Conservation (phyloP, 2,797 vertebrate genomes). For the Podarcis lilfordi region DNA sequence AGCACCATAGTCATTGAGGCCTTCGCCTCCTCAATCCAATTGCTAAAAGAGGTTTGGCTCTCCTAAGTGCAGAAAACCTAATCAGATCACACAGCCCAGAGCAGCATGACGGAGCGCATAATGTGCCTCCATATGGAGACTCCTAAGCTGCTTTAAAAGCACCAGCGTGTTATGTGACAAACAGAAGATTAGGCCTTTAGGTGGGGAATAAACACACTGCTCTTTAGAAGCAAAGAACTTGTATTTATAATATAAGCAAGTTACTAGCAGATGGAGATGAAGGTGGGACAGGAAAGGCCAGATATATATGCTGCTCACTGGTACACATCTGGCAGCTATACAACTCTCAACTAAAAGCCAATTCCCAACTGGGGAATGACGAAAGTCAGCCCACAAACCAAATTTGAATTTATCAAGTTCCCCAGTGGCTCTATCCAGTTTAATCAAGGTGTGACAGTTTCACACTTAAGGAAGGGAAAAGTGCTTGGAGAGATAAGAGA, state of each 20-base stretch:
- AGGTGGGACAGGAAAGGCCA: fast-evolving
- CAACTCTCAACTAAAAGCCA: not conserved
- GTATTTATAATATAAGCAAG: conserved; percentile 12
- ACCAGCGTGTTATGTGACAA: not conserved
- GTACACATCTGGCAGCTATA: fast-evolving
- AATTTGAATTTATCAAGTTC: not conserved
- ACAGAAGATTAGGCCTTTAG: conserved; percentile 30
- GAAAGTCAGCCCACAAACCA: too few relatives aligned
- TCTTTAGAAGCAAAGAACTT: not conserved
- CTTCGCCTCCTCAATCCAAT: not conserved
- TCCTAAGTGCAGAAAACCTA: not conserved
- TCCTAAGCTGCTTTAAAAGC: conserved; percentile 34
- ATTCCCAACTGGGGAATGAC: not conserved
- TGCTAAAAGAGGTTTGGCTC: not conserved
- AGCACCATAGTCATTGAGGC: not conserved
- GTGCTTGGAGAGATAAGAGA: not conserved
- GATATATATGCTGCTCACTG: not conserved
- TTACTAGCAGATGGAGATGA: not conserved
- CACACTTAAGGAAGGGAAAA: not conserved
- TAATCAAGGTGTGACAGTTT: conserved; percentile 11
- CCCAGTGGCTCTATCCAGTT: not conserved
- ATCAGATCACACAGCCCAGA: not conserved
- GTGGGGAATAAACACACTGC: not conserved
- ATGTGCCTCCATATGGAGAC: conserved; percentile 10
- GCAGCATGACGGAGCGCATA: not conserved